Conservation (phyloP, 2,797 vertebrate genomes). For the Poeciliopsis gracilis region DNA sequence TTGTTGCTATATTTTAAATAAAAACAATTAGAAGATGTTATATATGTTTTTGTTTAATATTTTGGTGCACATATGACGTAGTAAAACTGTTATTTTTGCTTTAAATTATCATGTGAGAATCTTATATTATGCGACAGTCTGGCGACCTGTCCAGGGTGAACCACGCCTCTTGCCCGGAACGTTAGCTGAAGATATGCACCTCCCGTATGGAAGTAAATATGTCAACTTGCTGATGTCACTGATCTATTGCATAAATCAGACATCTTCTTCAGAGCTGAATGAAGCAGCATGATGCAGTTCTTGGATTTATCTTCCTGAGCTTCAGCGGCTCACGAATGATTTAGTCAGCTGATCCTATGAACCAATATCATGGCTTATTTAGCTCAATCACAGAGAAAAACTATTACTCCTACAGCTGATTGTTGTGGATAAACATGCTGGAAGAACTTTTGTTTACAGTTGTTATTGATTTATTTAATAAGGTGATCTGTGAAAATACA, state of each 20-base stretch:
- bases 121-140: background rate
- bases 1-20: too few relatives aligned
- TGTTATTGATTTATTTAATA: background rate
- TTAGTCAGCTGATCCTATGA: constrained; percentile 34
- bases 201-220: too few relatives aligned
- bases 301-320: constrained; percentile 32
- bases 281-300: constrained; percentile 44
- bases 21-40: too few relatives aligned
- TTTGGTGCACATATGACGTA: too few relatives aligned
- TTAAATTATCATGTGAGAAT: too few relatives aligned
- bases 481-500: background rate
- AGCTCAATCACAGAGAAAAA: background rate
- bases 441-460: background rate
- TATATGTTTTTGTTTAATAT: background rate
- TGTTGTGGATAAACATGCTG: background rate
- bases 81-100: background rate
- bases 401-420: background rate
- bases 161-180: too few relatives aligned
- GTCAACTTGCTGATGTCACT: constrained; percentile 17
- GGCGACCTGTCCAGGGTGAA: too few relatives aligned
- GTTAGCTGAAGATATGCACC: too few relatives aligned
- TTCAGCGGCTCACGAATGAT: constrained; percentile 58
- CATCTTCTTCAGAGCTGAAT: constrained; percentile 19
- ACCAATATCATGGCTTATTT: constrained; percentile 23
- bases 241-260: constrained; percentile 38